Evolutionary conservation across 1,140 invertebrate species (phyloP), one percentile per base, ranked within the genome.

Genomic region (Bombus terrestris): DNA sequence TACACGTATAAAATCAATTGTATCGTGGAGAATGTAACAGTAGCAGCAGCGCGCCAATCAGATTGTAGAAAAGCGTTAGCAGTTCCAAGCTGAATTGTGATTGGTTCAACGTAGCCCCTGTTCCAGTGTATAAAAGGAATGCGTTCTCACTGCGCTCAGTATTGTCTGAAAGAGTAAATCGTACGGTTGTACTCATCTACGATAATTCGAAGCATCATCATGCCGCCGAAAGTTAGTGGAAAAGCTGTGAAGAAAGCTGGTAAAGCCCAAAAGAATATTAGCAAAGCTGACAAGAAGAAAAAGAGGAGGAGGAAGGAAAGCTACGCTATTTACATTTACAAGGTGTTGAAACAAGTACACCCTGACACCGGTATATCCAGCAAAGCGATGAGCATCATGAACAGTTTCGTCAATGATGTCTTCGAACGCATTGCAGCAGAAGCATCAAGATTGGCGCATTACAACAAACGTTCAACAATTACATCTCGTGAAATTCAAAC

Each of bases 301-400:
- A 96, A 95, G 87, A 90, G 93, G 76, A 95, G 92, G 93, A 96
- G 96, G 94, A 97, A 96, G 94, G 96, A 97, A 91, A 96, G 95
- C 82, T 98, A 97, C 94, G 96, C 96, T 1, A 96, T 97, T 79
- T 97, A 97, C 93, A 95, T 97, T n/a, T 97, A 97, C 94, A 97
- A 97, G 90, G 95, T 98, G 28, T 90, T 98, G 89, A 97, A 97
- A 88, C 96, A 97, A 93, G 97, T 97, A 13, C 96, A 97, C 92
- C 96, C 96, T 4, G 94, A 97, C 91, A 97, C 96, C 82, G 97
- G 97, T 57, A 96, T 97, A 64, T 97, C 96, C 25, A 95, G 93
- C 69, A 96, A 96, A 91, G 96, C 96, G 1, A 96, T 96, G 96
- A 96, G 94, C 43, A 96, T 96, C 90, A 96, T 96, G 96, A 96